Percentiles rank a stretch among this genome's conserved stretches.
Evolutionary conservation across 2,888 invertebrate genomes (phyloP).

Genomic region (Drosophila barbarae): DNA sequence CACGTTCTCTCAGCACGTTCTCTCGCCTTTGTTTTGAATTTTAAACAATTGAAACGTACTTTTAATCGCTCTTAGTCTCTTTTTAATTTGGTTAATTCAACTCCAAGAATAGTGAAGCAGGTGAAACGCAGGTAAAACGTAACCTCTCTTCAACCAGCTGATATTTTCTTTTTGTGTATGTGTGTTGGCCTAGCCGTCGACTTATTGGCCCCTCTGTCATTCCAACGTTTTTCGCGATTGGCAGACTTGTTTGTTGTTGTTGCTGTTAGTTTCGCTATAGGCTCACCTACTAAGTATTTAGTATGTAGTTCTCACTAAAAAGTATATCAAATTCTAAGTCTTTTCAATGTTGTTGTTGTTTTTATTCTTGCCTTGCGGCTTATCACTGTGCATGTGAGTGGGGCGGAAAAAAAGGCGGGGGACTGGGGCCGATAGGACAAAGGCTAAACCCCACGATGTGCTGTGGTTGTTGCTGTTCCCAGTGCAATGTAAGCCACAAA

Average conservation of each 20-base stretch:
- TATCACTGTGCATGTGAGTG: conserved; percentile 34
- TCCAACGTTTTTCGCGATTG: conserved; percentile 25
- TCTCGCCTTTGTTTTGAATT: conserved; percentile 31
- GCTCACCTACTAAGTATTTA: conserved; percentile 26
- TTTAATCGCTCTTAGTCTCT: conserved; percentile 27
- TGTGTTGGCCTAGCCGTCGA: conserved; percentile 26
- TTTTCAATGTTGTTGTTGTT: conserved; percentile 4
- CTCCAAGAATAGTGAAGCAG: neutral
- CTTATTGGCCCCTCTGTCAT: conserved; percentile 36
- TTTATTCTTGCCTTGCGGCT: conserved; percentile 41
- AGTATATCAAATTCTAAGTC: conserved; percentile 34
- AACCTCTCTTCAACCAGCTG: conserved; percentile 20
- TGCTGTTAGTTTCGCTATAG: conserved; percentile 4
- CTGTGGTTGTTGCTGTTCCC: conserved; percentile 7
- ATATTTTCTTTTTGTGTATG: conserved; percentile 30
- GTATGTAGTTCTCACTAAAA: conserved; percentile 29
- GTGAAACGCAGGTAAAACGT: neutral
- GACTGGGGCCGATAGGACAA: conserved; percentile 4
- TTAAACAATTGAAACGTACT: conserved; percentile 22
- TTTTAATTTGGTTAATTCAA: neutral
- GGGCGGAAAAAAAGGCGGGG: conserved; percentile 8
- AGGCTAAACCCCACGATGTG: conserved; percentile 22
- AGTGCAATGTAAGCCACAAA: conserved; percentile 56
- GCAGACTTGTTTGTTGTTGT: neutral
- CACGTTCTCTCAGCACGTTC: conserved; percentile 2